Evolutionary conservation across 2,888 invertebrate genomes (phyloP), one percentile per base, ranked within the genome.

Genomic region (Gryllus longicercus): DNA sequence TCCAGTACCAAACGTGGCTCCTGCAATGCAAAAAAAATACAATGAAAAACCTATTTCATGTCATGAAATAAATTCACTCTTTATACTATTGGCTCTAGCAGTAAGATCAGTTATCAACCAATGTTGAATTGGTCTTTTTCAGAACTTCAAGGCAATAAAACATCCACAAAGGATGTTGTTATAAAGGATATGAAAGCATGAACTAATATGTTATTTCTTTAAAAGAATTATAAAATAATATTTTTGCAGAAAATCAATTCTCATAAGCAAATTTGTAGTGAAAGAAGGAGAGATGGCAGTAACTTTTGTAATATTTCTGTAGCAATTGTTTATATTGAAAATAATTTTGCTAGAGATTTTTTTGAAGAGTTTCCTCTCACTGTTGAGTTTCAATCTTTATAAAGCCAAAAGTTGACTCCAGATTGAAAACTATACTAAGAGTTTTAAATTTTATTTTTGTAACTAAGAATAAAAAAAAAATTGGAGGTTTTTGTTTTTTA

Each of bases 1-100:
- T 75, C 99, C 99, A 49, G 97, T 96, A 82, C 96, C 96, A 87
- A 95, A 93, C 63, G 98, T 97, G 80, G 95, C 93, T 85, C 93
- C 97, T 97, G 89, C 82, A 91, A 91, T 81, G 84, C 81, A 81
- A 82, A 74, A 81, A 79, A 23, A 23, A 38, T 18, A 63, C n/a
- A 63, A 18, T 63, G 63, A 63, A 63, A 63, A 63, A 63, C 8
- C 63, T 63, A 18, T 63, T 63, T 63, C 16, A n/a, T 11, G n/a
- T 12, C 10, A 63, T 18, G 14, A 4, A 14, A 63, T 63, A 63
- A 18, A 63, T 63, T 63, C 16, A 63, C 63, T 63, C 38, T 63
- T 63, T 63, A 63, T 63, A 18, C 63, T 63, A 63, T 63, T 63
- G 14, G n/a, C 63, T 63, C n/a, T 63, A 63, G n/a, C n/a, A 63